Evolutionary conservation across 2,888 invertebrate species (phyloP).

Genomic region (Diplolepis rosae): DNA sequence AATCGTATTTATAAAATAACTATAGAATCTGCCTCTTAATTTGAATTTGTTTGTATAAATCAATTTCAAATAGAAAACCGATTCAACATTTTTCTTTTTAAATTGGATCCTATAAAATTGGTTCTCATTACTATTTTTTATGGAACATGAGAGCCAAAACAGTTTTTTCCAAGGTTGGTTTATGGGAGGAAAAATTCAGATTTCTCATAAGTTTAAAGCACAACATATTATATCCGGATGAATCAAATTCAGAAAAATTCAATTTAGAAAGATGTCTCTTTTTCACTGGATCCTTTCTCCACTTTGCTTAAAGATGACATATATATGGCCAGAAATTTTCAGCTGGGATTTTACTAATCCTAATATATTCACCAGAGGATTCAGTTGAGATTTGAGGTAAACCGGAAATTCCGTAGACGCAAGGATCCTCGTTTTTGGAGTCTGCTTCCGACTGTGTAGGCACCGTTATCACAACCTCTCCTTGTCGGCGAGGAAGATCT

Average conservation of each 20-base stretch:
- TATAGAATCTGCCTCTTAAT: not conserved
- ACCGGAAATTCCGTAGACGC: constrained; percentile 48
- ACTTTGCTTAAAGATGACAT: not conserved
- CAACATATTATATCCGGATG: too few relatives aligned
- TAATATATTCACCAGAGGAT: constrained; percentile 53
- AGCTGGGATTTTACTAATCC: constrained; percentile 32
- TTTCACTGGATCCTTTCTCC: not conserved
- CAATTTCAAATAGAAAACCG: too few relatives aligned
- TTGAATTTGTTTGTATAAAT: too few relatives aligned
- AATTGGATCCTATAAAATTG: too few relatives aligned
- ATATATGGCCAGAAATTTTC: not conserved
- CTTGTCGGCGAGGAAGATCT: constrained; percentile 63
- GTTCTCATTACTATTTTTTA: not conserved
- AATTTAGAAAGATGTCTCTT: not conserved
- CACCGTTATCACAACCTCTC: constrained; percentile 76
- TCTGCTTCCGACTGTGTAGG: constrained; percentile 72
- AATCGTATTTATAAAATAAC: not conserved
- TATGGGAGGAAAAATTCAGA: too few relatives aligned
- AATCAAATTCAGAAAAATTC: too few relatives aligned
- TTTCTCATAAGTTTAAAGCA: too few relatives aligned
- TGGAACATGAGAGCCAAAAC: not conserved
- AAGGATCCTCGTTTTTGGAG: constrained; percentile 47
- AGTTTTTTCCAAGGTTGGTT: too few relatives aligned
- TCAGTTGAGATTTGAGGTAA: constrained; percentile 54
- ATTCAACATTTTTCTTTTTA: too few relatives aligned